Base-by-base conservation (phyloP, 2,888 invertebrate genomes). In the Acanthosepion lycidas region DNA sequence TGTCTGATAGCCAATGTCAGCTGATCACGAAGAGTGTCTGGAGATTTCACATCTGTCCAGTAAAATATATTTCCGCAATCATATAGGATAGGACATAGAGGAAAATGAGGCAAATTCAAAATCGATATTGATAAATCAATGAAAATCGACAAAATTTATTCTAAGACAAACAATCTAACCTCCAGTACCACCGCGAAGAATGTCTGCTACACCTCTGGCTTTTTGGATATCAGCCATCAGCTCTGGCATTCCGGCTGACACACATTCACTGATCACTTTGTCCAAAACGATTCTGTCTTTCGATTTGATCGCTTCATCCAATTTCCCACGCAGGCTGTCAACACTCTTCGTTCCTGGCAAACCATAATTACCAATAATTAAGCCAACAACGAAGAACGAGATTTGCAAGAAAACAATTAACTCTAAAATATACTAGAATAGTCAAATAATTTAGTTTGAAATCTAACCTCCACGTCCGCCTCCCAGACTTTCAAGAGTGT, bases 381-480 rank as follows among this genome's bases (percentile, higher is more conserved):
- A 51, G 15, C 9, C 51, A 8, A 15, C 51, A 64, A 26, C 26
- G 64, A 64, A 64, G 6, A 64, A 2, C 64, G 26, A 64, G 8
- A 64, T 64, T 64, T 64, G 23, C 64, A 64, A 64, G 64, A 64
- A 64, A 64, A 0, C 26, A 64, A 64, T 0, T 28, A 64, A 64
- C 20, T 64, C 8, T 64, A 8, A 64, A 64, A 64, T 26, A 8
- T 26, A 28, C 20, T 64, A 64, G 51, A 51, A 51, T 8, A 51
- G 51, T 42, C 5, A 15, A 51, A 15, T 4, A 51, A 51, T 20
- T 55, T 18, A 20, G 6, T 33, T 33, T n/a, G 18, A 78, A 49
- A 51, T 48, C 93, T n/a, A 93, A 93, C 93, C 93, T 93, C 93
- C 93, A 26, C 93, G 93, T 28, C 93, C 93, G n/a, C 93, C 93